phyloP scores from a whole-genome alignment of 2,797 vertebrate species.

The Crocidura indochinensis region DNA sequence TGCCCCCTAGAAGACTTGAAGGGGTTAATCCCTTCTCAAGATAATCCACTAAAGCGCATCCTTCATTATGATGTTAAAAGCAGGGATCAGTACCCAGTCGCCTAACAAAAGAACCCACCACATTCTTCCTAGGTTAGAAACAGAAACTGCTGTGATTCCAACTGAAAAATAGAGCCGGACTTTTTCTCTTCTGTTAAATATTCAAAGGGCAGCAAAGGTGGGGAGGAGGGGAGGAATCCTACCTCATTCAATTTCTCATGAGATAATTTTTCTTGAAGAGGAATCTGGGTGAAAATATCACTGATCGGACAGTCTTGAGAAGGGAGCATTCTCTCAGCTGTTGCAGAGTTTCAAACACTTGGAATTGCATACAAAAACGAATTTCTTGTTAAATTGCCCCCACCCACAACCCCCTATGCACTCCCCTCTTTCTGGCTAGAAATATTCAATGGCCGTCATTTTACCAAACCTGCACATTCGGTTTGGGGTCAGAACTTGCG shows the following conservation, averaged over 20 bases:
- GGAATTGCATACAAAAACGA: conserved; percentile 59
- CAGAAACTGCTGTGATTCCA: conserved; percentile 92
- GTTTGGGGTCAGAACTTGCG: not conserved
- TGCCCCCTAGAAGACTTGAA: conserved; percentile 94
- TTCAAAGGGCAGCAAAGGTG: conserved; percentile 85
- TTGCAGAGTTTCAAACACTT: conserved; percentile 22
- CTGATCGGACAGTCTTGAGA: conserved; percentile 21
- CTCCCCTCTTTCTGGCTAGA: not conserved
- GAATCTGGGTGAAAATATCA: conserved; percentile 56
- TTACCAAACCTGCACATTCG: not conserved
- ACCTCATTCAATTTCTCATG: conserved; percentile 81
- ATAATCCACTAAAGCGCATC: conserved; percentile 95
- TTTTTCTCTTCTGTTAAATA: conserved; percentile 90
- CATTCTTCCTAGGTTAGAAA: conserved; percentile 95
- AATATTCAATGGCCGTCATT: not conserved
- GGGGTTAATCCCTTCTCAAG: conserved; percentile 95
- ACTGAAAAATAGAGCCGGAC: conserved; percentile 88
- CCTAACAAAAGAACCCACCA: conserved; percentile 91
- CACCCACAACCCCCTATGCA: conserved; percentile 24
- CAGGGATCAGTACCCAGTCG: conserved; percentile 91
- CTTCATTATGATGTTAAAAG: conserved; percentile 96
- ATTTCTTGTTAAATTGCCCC: conserved; percentile 69
- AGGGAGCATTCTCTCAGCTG: not conserved
- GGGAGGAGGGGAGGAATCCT: conserved; percentile 47
- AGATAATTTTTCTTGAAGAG: conserved; percentile 70